Percentiles rank a stretch among this genome's conserved stretches.
phyloP scores from a whole-genome alignment of 2,888 invertebrate genomes.

The Polydesmus complanatus region DNA sequence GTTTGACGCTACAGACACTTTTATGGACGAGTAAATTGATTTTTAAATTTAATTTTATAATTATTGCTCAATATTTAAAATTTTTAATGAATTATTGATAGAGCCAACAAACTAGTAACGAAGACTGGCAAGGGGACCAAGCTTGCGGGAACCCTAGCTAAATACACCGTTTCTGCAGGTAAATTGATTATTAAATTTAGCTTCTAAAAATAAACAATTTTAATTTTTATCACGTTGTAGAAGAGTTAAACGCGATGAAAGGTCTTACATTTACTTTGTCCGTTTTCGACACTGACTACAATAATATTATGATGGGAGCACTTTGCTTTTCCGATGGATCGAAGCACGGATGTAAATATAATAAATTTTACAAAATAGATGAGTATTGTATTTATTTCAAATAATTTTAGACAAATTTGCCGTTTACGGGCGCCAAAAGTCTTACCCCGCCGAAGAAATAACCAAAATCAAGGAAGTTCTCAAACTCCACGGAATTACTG shows the following conservation, averaged over 20 bases:
- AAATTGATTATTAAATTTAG: neutral
- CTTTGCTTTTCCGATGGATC: neutral
- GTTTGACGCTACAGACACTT: neutral
- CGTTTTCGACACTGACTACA: neutral
- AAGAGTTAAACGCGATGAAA: neutral
- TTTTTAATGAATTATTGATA: too few species aligned
- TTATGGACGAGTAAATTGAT: neutral
- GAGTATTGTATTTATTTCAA: neutral
- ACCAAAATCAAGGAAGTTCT: neutral
- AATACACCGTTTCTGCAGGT: neutral
- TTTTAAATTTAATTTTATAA: neutral
- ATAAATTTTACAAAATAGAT: neutral
- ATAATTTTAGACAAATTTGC: neutral
- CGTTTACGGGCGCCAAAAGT: neutral
- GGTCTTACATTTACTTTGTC: neutral
- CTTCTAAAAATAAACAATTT: neutral
- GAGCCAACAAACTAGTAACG: too few species aligned
- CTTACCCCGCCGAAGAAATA: neutral
- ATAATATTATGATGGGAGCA: neutral
- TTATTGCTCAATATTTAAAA: too few species aligned
- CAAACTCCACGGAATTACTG: neutral
- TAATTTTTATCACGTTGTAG: neutral
- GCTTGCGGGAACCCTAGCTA: neutral
- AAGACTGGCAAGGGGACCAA: neutral
- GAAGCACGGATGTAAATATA: neutral